phyloP scores from a whole-genome alignment of 1,140 invertebrate genomes.

The Drosophila trapezifrons region DNA sequence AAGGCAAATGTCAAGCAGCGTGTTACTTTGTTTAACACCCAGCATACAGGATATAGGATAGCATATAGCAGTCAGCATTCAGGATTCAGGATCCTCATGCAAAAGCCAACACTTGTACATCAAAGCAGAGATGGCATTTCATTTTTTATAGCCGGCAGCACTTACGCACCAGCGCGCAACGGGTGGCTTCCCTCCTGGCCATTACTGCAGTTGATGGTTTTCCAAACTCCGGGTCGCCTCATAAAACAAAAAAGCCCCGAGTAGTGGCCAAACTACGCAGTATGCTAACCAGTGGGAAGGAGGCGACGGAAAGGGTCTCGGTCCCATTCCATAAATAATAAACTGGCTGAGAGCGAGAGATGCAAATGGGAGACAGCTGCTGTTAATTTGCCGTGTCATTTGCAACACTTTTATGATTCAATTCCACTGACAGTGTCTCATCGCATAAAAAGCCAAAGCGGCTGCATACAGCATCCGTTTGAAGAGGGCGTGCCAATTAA shows the following conservation, averaged over 20 bases:
- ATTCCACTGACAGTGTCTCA: slow-evolving; percentile 47
- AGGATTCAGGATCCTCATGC: slow-evolving; percentile 9
- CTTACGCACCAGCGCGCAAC: slow-evolving; percentile 57
- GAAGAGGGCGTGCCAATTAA: slow-evolving; percentile 58
- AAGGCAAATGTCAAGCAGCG: slow-evolving; percentile 61
- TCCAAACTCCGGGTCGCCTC: slow-evolving; percentile 61
- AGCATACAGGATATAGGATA: slow-evolving; percentile 9
- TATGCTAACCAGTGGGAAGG: slow-evolving; percentile 60
- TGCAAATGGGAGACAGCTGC: slow-evolving; percentile 30
- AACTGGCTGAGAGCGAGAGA: slow-evolving; percentile 24
- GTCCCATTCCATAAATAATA: slow-evolving; percentile 51
- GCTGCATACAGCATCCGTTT: slow-evolving; percentile 38
- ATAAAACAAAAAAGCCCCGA: slow-evolving; percentile 67
- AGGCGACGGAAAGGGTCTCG: slow-evolving; percentile 3
- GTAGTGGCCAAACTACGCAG: slow-evolving; percentile 55
- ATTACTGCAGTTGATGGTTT: slow-evolving; percentile 73
- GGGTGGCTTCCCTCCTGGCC: slow-evolving; percentile 19
- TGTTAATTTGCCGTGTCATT: slow-evolving; percentile 69
- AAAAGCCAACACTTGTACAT: slow-evolving; percentile 30
- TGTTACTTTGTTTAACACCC: slow-evolving; percentile 68
- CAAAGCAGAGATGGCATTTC: slow-evolving; percentile 55
- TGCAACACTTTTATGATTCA: slow-evolving; percentile 80
- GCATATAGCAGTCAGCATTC: slow-evolving; percentile 5
- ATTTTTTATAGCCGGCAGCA: slow-evolving; percentile 67
- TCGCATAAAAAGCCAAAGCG: slow-evolving; percentile 47